Percentiles rank a stretch among this genome's conserved stretches.
Conservation (phyloP, 2,888 invertebrate genomes). For the Globia sparganii region DNA sequence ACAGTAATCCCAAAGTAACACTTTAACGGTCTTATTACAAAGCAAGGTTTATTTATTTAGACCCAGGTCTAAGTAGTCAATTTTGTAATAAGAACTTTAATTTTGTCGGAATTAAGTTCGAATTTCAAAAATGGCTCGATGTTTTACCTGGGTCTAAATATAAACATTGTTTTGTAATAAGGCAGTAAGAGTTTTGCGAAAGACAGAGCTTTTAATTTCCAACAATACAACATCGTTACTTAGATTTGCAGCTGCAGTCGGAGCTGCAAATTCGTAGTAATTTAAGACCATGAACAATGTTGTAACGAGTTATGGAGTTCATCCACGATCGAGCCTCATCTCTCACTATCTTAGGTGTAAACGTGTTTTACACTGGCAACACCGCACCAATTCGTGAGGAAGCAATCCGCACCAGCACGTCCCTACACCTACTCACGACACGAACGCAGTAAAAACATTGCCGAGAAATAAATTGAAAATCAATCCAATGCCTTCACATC, state of each 20-base stretch:
- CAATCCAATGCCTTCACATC: constrained; percentile 63
- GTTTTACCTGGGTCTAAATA: not conserved
- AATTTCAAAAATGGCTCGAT: not conserved
- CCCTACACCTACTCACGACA: constrained; percentile 53
- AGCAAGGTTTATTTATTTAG: no score
- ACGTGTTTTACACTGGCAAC: constrained; percentile 42
- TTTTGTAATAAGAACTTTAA: not conserved
- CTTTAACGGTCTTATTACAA: not conserved
- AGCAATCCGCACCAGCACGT: constrained; percentile 65
- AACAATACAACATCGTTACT: not conserved
- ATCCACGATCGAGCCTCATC: constrained; percentile 42
- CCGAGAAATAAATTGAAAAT: constrained; percentile 71
- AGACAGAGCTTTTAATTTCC: not conserved
- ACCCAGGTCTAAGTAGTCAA: not conserved
- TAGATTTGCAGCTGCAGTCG: not conserved
- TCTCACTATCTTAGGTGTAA: constrained; percentile 45
- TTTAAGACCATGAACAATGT: constrained; percentile 26
- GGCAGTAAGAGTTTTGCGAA: not conserved
- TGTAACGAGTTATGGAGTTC: constrained; percentile 37
- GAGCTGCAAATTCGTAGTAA: constrained; percentile 26
- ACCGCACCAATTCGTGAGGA: constrained; percentile 59
- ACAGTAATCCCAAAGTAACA: not conserved
- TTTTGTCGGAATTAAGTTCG: no score
- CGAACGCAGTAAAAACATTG: constrained; percentile 51
- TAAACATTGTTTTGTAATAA: not conserved